Conservation (phyloP, 2,113 vertebrate species). For the Ariopsis seemanni region DNA sequence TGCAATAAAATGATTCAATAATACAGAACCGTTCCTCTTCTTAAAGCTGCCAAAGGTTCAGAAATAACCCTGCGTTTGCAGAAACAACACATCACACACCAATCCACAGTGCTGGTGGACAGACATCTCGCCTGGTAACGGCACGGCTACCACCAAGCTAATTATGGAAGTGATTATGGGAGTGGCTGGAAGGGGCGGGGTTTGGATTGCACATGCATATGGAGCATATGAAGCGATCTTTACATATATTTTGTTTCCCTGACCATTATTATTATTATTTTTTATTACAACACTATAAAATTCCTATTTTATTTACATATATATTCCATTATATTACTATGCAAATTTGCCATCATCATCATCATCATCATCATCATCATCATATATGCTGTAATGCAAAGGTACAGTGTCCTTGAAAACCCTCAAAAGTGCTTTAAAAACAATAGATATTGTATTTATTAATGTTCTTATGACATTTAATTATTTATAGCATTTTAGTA, state of each 20-base stretch:
- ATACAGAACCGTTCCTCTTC: background rate
- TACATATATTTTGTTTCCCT: background rate
- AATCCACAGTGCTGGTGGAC: background rate
- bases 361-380: background rate
- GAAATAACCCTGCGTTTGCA: background rate
- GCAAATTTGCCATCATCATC: background rate
- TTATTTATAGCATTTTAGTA: background rate
- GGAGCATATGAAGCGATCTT: too few species aligned
- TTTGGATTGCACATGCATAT: background rate
- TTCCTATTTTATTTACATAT: background rate
- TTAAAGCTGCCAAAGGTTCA: background rate
- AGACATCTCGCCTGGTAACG: background rate
- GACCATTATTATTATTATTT: background rate
- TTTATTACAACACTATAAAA: background rate
- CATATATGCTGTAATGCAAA: background rate
- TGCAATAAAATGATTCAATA: slow-evolving; percentile 18
- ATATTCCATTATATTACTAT: background rate
- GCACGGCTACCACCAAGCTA: background rate
- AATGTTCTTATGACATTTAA: background rate
- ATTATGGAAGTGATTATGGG: background rate
- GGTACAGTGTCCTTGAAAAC: background rate
- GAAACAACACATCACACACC: background rate
- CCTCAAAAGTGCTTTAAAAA: too few species aligned
- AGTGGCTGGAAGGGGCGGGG: background rate
- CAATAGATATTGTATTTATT: too few species aligned